Evolutionary conservation across 2,888 invertebrate genomes (phyloP).

Genomic region (Epinotia nisella): DNA sequence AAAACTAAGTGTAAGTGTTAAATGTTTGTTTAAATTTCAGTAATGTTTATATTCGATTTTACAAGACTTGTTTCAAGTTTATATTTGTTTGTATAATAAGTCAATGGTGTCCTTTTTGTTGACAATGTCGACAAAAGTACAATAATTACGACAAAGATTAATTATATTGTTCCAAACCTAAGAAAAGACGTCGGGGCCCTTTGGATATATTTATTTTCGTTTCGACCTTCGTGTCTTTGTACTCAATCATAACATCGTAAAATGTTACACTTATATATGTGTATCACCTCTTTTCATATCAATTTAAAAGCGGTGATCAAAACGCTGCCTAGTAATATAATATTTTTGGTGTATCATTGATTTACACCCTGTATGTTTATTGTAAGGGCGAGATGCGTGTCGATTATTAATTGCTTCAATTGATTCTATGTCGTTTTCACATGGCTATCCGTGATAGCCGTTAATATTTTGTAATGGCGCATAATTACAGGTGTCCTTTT

Average conservation of each 20-base stretch:
- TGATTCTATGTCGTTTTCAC: constrained; percentile 57
- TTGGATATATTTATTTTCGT: neutral
- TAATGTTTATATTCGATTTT: no score
- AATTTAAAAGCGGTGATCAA: neutral
- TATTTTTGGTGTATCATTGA: neutral
- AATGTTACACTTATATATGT: neutral
- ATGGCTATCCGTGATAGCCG: constrained; percentile 25
- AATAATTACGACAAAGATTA: neutral
- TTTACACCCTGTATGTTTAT: constrained; percentile 6
- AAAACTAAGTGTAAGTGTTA: no score
- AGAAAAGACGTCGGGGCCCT: neutral
- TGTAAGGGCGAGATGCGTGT: constrained; percentile 52
- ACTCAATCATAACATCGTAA: neutral
- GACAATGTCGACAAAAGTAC: neutral
- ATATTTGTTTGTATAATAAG: neutral
- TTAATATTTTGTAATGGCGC: neutral
- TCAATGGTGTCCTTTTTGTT: neutral
- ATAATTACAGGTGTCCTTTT: constrained; percentile 1
- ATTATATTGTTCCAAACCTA: neutral
- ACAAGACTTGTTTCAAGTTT: neutral
- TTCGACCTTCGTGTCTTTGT: neutral
- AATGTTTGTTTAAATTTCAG: no score
- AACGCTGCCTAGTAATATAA: neutral
- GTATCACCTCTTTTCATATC: neutral
- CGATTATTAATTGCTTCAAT: constrained; percentile 69